Evolutionary conservation across 2,113 vertebrate species (phyloP).

Genomic region (Odontophorus gujanensis): DNA sequence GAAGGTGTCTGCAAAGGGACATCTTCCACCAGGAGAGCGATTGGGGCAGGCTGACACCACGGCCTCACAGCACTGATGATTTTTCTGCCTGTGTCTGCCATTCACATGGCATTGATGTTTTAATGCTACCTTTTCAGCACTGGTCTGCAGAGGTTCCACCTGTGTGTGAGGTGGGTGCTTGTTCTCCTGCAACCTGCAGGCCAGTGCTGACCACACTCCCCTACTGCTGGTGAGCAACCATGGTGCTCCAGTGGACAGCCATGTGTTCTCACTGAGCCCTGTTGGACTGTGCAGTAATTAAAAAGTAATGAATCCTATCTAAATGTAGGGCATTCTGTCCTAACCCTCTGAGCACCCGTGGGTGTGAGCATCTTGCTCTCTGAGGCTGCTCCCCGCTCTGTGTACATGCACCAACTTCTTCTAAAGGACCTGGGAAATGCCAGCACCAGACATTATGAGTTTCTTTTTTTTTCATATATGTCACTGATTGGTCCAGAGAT

Average conservation of each 20-base stretch:
- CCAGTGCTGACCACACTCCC: not conserved
- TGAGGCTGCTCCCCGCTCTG: not conserved
- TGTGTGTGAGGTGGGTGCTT: not conserved
- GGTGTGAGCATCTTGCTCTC: slow-evolving; percentile 12
- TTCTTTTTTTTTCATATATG: slow-evolving; percentile 35
- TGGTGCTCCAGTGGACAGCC: not conserved
- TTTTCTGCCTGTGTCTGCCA: not conserved
- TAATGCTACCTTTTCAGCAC: not conserved
- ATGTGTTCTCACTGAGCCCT: slow-evolving; percentile 19
- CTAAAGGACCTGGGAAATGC: slow-evolving; percentile 39
- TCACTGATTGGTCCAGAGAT: slow-evolving; percentile 68
- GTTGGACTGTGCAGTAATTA: slow-evolving; percentile 43
- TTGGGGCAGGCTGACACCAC: not conserved
- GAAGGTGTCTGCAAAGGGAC: not conserved
- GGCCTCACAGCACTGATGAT: not conserved
- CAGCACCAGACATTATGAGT: slow-evolving; percentile 53
- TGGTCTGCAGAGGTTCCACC: not conserved
- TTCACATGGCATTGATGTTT: not conserved
- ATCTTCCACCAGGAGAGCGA: not conserved
- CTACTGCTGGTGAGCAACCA: not conserved
- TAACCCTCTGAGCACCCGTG: not conserved
- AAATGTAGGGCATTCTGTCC: slow-evolving; percentile 59
- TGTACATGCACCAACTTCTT: slow-evolving; percentile 9
- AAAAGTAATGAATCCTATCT: slow-evolving; percentile 59
- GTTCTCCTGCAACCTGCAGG: not conserved